Evolutionary conservation across 2,113 vertebrate species (phyloP), one percentile per base, ranked within the genome.

Genomic region (Labrus mixtus): DNA sequence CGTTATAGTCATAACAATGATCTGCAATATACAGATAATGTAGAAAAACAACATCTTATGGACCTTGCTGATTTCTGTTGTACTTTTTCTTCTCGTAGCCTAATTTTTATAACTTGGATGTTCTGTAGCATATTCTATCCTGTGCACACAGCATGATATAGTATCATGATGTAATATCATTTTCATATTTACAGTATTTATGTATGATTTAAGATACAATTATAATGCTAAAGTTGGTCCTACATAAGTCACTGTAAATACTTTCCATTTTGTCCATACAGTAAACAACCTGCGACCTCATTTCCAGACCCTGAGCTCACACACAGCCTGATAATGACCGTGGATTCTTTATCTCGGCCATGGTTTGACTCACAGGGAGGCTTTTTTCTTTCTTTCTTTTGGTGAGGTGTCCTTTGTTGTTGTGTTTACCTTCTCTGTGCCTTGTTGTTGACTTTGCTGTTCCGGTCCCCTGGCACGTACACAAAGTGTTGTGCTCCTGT

Each of bases 381-480:
- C 65, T 77, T 64, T 45, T 45, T 41, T 37, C 36, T 37, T 9
- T 10, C 9, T 41, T 41, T 41, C 10, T 41, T 79, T 41, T 61
- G 45, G 56, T 33, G 41, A 54, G 62, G 60, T 50, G 63, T 67
- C 61, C 64, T 85, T 83, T 81, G 77, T 81, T 84, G 48, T 75
- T 72, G 33, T 79, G 61, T 83, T 87, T 81, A 81, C 65, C 56
- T 69, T 39, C 39, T 50, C 68, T 81, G 7, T 60, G 74, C 69
- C 71, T 61, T 39, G n/a, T 25, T 82, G 81, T 78, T 76, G 73
- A 81, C 61, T 75, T 62, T 83, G 68, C 53, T 58, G 73, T 59
- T 63, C 22, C 46, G 62, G 39, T 50, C 69, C 62, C 57, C 29
- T 85, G 79, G 86, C 77, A 77, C 10, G 0, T 8, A 66, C 65